Conservation (phyloP, 2,888 invertebrate species). For the Tetragnatha montana region DNA sequence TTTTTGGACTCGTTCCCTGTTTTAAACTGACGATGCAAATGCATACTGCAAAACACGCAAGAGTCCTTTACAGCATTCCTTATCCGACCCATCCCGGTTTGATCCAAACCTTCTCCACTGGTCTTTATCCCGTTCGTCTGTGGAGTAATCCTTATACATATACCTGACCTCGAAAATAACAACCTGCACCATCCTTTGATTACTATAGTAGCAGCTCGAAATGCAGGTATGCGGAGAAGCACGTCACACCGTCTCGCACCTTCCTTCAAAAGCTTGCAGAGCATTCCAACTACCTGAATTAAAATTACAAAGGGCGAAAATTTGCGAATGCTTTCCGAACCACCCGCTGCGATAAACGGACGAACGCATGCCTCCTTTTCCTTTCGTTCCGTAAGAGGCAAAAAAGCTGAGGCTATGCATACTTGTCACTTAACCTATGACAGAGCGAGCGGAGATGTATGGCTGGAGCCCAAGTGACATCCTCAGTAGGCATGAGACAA, state of each 20-base stretch:
- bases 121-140: no score
- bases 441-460: slow-evolving; percentile 1
- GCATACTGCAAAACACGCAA: no score
- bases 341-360: slow-evolving; percentile 5
- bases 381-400: background rate
- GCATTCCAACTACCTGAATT: slow-evolving; percentile 14
- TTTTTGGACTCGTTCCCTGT: no score
- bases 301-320: slow-evolving; percentile 5
- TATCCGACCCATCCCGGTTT: no score
- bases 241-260: background rate
- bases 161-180: no score
- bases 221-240: background rate
- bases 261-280: slow-evolving; percentile 2
- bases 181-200: no score
- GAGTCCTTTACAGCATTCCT: no score
- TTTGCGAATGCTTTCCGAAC: background rate
- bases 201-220: no score
- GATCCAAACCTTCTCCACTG: no score
- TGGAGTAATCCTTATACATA: no score
- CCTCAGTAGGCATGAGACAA: slow-evolving; percentile 12
- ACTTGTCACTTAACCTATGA: slow-evolving; percentile 18
- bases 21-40: no score
- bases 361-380: background rate
- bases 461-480: slow-evolving; percentile 29
- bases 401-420: background rate